Conservation (phyloP, 2,113 vertebrate species). For the Lophius piscatorius region DNA sequence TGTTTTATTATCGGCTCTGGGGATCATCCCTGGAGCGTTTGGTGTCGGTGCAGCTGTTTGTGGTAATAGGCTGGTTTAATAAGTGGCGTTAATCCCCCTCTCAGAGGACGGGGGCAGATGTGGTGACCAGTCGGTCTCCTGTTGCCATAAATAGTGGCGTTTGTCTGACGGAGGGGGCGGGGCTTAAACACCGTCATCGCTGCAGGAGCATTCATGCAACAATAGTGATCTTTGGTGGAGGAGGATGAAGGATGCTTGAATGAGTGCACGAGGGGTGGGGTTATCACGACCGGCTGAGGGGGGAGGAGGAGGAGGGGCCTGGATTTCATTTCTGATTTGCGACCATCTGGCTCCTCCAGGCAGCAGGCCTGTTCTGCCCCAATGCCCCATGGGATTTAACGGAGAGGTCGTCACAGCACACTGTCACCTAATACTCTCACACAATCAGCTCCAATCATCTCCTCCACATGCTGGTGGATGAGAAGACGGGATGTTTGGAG, state of each 20-base stretch:
- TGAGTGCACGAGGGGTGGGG: conserved; percentile 16
- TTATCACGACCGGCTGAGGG: conserved; percentile 14
- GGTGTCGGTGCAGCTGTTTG: conserved; percentile 62
- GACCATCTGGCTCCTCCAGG: conserved; percentile 75
- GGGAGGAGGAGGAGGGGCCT: conserved; percentile 34
- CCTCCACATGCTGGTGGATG: conserved; percentile 21
- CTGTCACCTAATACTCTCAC: conserved; percentile 61
- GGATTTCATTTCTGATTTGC: conserved; percentile 72
- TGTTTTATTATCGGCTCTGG: conserved; percentile 59
- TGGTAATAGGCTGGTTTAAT: conserved; percentile 66
- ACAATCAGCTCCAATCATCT: conserved; percentile 35
- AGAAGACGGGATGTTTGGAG: not conserved
- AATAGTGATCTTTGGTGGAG: conserved; percentile 8
- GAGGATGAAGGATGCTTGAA: conserved; percentile 21
- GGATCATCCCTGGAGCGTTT: conserved; percentile 61
- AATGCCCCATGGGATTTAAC: conserved; percentile 72
- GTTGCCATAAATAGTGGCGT: no score
- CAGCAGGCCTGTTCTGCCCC: conserved; percentile 62
- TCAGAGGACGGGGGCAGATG: conserved; percentile 10
- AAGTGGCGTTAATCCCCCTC: conserved; percentile 51
- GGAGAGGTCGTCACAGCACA: conserved; percentile 64
- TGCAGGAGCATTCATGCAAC: not conserved
- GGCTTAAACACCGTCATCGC: not conserved
- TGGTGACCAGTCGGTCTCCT: not conserved
- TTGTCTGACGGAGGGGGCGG: no score